Evolutionary conservation across 2,113 vertebrate species (phyloP).

Genomic region (Lophura nycthemera): DNA sequence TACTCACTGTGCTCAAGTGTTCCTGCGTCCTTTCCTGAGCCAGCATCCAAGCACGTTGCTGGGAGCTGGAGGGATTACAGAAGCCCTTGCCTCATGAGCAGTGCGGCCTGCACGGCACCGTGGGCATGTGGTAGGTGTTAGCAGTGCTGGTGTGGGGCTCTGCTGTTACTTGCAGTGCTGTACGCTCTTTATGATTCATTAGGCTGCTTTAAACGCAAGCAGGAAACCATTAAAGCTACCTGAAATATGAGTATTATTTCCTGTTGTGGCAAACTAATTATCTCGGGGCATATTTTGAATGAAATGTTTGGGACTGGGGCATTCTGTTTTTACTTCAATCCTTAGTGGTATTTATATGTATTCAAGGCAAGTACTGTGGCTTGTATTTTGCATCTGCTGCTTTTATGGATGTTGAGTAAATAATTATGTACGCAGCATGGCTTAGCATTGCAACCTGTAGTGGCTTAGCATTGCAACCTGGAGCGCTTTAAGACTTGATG

Average conservation of each 20-base stretch:
- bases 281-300: background rate
- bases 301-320: background rate
- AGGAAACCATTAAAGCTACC: background rate
- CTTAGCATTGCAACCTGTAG: background rate
- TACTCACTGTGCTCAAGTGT: background rate
- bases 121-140: background rate
- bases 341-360: background rate
- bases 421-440: background rate
- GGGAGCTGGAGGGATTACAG: background rate
- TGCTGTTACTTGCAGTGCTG: background rate
- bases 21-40: background rate
- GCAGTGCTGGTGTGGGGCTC: background rate
- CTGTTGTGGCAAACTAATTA: background rate
- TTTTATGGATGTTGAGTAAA: constrained; percentile 11
- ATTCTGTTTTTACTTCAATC: background rate
- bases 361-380: background rate
- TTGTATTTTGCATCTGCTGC: constrained; percentile 24
- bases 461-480: background rate
- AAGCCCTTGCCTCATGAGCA: accelerated
- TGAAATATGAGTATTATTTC: background rate
- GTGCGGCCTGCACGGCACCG: background rate
- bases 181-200: background rate
- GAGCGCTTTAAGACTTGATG: background rate
- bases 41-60: accelerated
- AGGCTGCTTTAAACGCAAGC: background rate